These are phyloP conservation scores for Aradus depressus DNA, from an alignment of 2,888 invertebrate species.

Conservation along the genomic window DNA sequence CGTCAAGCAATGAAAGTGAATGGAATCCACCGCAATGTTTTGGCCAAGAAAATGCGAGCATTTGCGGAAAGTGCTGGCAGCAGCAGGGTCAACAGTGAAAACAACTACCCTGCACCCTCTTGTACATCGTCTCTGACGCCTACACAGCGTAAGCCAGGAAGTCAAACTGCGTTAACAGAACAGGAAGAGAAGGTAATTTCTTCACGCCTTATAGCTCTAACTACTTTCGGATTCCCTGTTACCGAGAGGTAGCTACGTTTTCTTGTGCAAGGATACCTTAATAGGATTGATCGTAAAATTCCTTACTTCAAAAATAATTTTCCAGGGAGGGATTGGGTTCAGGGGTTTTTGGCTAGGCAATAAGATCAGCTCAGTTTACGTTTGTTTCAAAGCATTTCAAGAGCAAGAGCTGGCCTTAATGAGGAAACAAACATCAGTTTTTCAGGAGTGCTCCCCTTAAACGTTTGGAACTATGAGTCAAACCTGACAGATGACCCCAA, in stretches of 20 bases:
- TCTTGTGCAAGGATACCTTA: conserved; percentile 9
- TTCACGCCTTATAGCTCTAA: conserved; percentile 1
- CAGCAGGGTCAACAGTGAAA: no score
- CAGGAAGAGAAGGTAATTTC: conserved; percentile 11
- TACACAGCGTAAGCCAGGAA: no score
- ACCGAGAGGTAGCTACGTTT: conserved; percentile 8
- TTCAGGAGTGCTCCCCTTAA: conserved; percentile 27
- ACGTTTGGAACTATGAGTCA: conserved; percentile 34
- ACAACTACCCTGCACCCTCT: no score
- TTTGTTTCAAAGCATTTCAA: conserved; percentile 27
- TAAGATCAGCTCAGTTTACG: conserved; percentile 16
- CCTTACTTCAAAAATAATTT: conserved; percentile 30
- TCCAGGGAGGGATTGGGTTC: conserved; percentile 31
- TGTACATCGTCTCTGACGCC: no score
- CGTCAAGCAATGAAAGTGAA: no score
- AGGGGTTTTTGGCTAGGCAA: conserved; percentile 26
- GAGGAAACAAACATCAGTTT: conserved; percentile 26
- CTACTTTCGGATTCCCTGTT: conserved; percentile 15
- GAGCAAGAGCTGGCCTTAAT: conserved; percentile 25
- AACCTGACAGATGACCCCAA: conserved; percentile 31
- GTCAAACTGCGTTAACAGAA: conserved; percentile 11
- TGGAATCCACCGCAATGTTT: no score
- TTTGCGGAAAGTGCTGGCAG: no score
- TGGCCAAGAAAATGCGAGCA: no score
- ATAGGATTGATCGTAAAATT: conserved; percentile 6